Percentiles rank a stretch among this genome's conserved stretches.
phyloP scores from a whole-genome alignment of 2,888 invertebrate genomes.

The Phaedon cochleariae region DNA sequence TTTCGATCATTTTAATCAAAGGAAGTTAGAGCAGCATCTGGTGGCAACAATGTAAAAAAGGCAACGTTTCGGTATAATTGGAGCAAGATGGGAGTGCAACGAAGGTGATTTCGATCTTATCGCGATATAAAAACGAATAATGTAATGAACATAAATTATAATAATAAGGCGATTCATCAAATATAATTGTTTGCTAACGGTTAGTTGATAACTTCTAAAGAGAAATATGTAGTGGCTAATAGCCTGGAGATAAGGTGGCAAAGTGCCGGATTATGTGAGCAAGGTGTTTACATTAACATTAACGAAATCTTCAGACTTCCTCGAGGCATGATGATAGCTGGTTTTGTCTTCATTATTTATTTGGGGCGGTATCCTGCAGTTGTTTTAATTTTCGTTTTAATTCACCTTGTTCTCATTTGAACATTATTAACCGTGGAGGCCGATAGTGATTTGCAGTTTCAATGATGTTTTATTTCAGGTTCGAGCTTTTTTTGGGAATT shows the following conservation, averaged over 20 bases:
- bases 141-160: not conserved
- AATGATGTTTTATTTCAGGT: too few species aligned
- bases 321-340: not conserved
- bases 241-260: not conserved
- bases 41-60: not conserved
- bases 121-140: not conserved
- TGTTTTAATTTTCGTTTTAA: not conserved
- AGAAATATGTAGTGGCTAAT: not conserved
- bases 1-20: too few species aligned
- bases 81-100: not conserved
- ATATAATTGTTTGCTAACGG: constrained; percentile 6
- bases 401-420: not conserved
- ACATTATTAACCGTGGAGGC: too few species aligned
- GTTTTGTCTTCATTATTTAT: not conserved
- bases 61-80: too few species aligned
- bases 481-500: too few species aligned
- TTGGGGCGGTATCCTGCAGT: not conserved
- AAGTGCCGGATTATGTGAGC: not conserved
- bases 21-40: too few species aligned
- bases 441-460: too few species aligned
- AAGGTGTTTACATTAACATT: not conserved
- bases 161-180: constrained; percentile 2
- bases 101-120: not conserved
- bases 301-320: not conserved
- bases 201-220: not conserved